Conservation (phyloP, 2,888 invertebrate genomes). For the Geotrupes spiniger region DNA sequence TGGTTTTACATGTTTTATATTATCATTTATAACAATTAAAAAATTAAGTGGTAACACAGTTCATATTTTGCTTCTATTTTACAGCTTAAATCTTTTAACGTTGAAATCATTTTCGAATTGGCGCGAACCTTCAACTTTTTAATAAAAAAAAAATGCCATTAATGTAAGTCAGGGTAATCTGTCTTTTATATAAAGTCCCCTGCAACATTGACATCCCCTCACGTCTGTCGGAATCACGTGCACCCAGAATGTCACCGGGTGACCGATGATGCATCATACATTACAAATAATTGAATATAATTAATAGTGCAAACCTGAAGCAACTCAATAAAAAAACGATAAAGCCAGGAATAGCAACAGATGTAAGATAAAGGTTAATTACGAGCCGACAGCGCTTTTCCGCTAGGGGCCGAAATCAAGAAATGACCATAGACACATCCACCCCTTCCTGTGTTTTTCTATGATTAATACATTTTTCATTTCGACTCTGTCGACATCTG, state of each 20-base stretch:
- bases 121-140: neutral
- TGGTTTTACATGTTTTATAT: no score
- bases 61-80: no score
- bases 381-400: conserved; percentile 10
- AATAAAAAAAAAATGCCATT: neutral
- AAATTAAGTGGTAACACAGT: no score
- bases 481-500: neutral
- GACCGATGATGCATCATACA: conserved; percentile 8
- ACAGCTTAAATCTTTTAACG: no score
- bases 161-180: conserved; percentile 3
- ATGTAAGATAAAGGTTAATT: conserved; percentile 19
- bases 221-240: conserved; percentile 8
- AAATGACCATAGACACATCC: neutral
- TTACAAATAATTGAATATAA: conserved; percentile 12
- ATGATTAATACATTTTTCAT: neutral
- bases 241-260: conserved; percentile 10
- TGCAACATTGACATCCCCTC: conserved; percentile 7
- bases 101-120: no score
- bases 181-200: conserved; percentile 4
- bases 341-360: conserved; percentile 10
- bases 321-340: conserved; percentile 10
- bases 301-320: conserved; percentile 8
- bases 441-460: neutral
- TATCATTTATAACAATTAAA: no score
- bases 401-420: neutral